Evolutionary conservation across 2,888 invertebrate species (phyloP).

Genomic region (Dicycla oo): DNA sequence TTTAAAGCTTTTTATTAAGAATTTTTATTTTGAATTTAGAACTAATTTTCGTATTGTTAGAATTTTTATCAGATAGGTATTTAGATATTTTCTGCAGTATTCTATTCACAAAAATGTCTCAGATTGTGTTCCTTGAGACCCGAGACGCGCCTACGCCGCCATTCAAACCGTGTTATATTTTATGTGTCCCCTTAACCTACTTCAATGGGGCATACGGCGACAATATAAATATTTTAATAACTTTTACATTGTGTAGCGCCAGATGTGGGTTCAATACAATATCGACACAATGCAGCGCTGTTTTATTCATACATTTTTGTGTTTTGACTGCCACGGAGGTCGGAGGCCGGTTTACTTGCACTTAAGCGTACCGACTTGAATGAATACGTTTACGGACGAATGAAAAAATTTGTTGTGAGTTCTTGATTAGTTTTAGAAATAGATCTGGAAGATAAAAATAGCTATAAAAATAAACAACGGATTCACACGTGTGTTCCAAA

Average conservation of each 20-base stretch:
- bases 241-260: slow-evolving; percentile 57
- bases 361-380: slow-evolving; percentile 1
- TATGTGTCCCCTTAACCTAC: slow-evolving; percentile 71
- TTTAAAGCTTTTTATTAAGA: not conserved
- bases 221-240: slow-evolving; percentile 71
- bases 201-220: slow-evolving; percentile 62
- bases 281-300: slow-evolving; percentile 49
- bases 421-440: slow-evolving; percentile 27
- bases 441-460: slow-evolving; percentile 28
- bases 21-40: not conserved
- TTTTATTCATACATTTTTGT: slow-evolving; percentile 46
- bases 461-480: slow-evolving; percentile 34
- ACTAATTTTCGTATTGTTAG: no score
- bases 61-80: not conserved
- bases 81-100: not conserved
- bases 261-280: slow-evolving; percentile 59
- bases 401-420: slow-evolving; percentile 1
- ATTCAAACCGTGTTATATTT: slow-evolving; percentile 62
- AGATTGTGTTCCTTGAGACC: slow-evolving; percentile 14
- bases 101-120: not conserved
- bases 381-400: slow-evolving; percentile 15
- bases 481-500: slow-evolving; percentile 28
- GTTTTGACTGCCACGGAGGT: slow-evolving; percentile 38
- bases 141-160: slow-evolving; percentile 45
- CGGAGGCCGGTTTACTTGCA: slow-evolving; percentile 17